Percentiles rank a stretch among this genome's conserved stretches.
These are phyloP conservation scores for Rhinoptilus africanus DNA, from an alignment of 2,113 vertebrate genomes.

Conservation along the genomic window DNA sequence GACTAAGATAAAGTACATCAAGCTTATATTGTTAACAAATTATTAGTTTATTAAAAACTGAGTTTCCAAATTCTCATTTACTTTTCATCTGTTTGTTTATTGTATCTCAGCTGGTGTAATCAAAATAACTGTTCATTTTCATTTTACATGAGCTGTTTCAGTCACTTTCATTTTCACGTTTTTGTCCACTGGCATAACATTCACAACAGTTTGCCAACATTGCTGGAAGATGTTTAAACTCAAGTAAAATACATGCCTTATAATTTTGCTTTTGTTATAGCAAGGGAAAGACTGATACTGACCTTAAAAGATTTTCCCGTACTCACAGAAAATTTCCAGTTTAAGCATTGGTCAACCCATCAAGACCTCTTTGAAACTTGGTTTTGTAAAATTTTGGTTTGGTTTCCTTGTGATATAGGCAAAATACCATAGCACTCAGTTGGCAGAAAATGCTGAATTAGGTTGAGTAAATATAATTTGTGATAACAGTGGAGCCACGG, in stretches of 20 bases:
- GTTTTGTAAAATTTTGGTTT: not conserved
- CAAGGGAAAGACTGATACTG: not conserved
- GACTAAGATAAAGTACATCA: constrained; percentile 15
- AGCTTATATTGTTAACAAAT: constrained; percentile 17
- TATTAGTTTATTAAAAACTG: constrained; percentile 32
- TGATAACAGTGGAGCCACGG: not conserved
- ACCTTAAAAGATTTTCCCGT: not conserved
- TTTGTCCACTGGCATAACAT: not conserved
- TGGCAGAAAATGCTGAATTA: not conserved
- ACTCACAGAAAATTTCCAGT: not conserved
- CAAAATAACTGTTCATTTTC: not conserved
- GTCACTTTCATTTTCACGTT: constrained; percentile 4
- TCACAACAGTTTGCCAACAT: not conserved
- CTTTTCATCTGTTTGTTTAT: constrained; percentile 39
- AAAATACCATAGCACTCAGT: not conserved
- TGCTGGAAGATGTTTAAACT: not conserved
- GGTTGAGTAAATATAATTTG: not conserved
- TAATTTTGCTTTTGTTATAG: not conserved
- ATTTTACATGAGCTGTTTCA: constrained; percentile 1
- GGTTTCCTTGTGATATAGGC: not conserved
- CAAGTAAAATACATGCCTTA: not conserved
- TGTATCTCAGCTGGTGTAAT: not conserved
- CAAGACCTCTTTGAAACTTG: not conserved
- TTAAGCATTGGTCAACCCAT: not conserved
- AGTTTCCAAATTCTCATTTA: constrained; percentile 25